These are phyloP conservation scores for Trilocha varians DNA, from an alignment of 2,888 invertebrate species.

Conservation along the genomic window DNA sequence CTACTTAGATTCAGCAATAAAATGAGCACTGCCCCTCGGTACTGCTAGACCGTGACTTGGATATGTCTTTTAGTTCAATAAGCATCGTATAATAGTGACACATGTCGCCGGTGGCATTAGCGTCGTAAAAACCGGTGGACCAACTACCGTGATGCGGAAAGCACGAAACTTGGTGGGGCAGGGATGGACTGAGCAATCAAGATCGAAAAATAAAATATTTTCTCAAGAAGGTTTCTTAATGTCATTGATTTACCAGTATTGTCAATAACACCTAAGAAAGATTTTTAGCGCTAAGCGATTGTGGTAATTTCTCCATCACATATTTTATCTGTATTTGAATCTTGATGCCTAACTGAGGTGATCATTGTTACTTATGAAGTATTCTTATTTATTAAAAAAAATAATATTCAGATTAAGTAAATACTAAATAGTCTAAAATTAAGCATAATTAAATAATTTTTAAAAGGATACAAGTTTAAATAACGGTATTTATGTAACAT, in stretches of 20 bases:
- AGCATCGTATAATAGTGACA: constrained; percentile 41
- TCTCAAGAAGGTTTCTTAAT: neutral
- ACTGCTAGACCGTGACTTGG: constrained; percentile 20
- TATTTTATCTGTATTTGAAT: too few relatives aligned
- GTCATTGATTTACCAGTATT: neutral
- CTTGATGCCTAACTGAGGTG: too few relatives aligned
- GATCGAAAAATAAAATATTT: neutral
- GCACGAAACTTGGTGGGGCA: constrained; percentile 1
- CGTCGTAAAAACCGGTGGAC: constrained; percentile 37
- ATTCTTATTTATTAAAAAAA: too few relatives aligned
- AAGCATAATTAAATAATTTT: too few relatives aligned
- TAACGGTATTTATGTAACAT: too few relatives aligned
- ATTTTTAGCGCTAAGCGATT: too few relatives aligned
- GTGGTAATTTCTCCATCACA: too few relatives aligned
- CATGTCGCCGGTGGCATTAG: constrained; percentile 51
- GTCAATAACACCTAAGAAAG: too few relatives aligned
- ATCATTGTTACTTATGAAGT: too few relatives aligned
- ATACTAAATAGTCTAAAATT: too few relatives aligned
- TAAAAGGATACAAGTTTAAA: too few relatives aligned
- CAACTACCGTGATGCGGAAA: constrained; percentile 37
- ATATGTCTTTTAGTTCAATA: constrained; percentile 13
- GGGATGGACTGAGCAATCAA: neutral
- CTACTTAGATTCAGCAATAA: constrained; percentile 1
- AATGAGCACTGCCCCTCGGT: constrained; percentile 5
- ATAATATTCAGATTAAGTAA: too few relatives aligned